Conservation (phyloP, 2,113 vertebrate species). For the Hippolais icterina region DNA sequence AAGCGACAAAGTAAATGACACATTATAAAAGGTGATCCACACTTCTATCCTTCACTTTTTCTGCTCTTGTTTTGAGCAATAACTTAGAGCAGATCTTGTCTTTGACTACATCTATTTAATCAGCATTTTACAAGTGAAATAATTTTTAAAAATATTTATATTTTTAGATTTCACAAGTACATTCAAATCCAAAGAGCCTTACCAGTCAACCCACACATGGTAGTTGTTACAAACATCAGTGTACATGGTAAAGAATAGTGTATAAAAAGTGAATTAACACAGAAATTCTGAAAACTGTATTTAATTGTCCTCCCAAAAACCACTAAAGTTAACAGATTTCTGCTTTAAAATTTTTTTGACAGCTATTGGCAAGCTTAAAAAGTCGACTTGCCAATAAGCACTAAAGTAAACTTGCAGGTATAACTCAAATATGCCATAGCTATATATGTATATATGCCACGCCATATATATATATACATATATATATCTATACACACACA, state of each 20-base stretch:
- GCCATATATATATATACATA: no score
- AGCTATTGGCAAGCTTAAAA: not conserved
- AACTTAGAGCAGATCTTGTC: not conserved
- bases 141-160: not conserved
- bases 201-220: not conserved
- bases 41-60: not conserved
- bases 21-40: not conserved
- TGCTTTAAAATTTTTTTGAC: not conserved
- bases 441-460: no score
- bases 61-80: not conserved
- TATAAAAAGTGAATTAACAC: not conserved
- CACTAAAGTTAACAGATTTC: not conserved
- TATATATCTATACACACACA: no score
- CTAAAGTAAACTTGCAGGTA: not conserved
- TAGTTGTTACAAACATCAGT: not conserved
- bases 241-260: not conserved
- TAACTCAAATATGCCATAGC: not conserved
- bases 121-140: not conserved
- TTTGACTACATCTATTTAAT: not conserved
- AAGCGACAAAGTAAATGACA: not conserved
- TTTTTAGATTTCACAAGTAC: not conserved
- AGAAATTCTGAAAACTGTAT: not conserved
- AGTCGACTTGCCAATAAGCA: not conserved
- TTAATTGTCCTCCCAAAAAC: not conserved
- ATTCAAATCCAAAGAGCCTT: not conserved